Conservation (phyloP, 92 coral and sea anemone species). For the Scolanthus callimorphus region DNA sequence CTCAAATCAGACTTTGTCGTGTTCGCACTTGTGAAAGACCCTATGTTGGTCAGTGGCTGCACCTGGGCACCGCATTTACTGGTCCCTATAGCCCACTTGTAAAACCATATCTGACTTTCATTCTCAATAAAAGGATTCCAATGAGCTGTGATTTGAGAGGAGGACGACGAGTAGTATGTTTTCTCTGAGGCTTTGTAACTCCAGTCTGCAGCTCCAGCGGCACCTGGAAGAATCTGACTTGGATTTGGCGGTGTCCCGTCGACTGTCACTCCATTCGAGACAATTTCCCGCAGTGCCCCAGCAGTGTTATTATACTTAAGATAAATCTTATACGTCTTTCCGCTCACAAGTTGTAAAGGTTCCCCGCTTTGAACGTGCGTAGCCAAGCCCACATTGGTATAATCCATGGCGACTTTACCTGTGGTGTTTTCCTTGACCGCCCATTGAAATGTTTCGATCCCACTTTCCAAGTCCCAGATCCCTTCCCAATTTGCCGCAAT, state of each 20-base stretch:
- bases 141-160: constrained; percentile 51
- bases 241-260: constrained; percentile 82
- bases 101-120: constrained; percentile 92
- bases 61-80: constrained; percentile 88
- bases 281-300: constrained; percentile 66
- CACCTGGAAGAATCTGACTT: constrained; percentile 52
- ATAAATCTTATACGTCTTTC: constrained; percentile 69
- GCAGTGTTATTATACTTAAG: constrained; percentile 67
- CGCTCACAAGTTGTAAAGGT: constrained; percentile 56
- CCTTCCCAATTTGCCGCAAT: constrained; percentile 98
- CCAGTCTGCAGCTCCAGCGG: constrained; percentile 51
- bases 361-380: constrained; percentile 71
- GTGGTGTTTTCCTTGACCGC: constrained; percentile 61
- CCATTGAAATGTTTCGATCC: constrained; percentile 89
- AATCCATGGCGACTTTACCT: constrained; percentile 37
- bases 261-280: constrained; percentile 81
- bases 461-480: constrained; percentile 93
- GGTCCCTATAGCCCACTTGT: constrained; percentile 95
- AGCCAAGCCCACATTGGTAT: constrained; percentile 73
- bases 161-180: constrained; percentile 55
- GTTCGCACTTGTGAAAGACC: constrained; percentile 59
- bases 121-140: constrained; percentile 76
- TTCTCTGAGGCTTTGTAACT: constrained; percentile 36
- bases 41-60: constrained; percentile 88
- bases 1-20: constrained; percentile 57